These are phyloP conservation scores for Ormia ochracea DNA, from an alignment of 2,888 invertebrate genomes.

Conservation along the genomic window DNA sequence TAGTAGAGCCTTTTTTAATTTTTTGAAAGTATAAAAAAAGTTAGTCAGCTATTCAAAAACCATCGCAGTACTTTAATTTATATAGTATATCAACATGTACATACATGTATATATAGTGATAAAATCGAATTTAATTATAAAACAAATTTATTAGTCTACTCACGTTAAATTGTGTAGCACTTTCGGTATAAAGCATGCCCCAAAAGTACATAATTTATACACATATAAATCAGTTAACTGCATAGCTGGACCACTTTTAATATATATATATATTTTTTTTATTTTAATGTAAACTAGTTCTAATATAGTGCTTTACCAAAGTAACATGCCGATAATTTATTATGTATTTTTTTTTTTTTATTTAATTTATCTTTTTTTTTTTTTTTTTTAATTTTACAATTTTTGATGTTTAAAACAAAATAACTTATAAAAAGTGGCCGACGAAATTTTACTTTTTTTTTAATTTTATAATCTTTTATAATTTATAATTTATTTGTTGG, in stretches of 20 bases:
- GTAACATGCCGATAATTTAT: neutral
- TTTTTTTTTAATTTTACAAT: neutral
- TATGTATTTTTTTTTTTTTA: neutral
- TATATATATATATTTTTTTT: neutral
- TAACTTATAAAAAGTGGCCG: neutral
- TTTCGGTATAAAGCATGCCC: neutral
- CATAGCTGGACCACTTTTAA: neutral
- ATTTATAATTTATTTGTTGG: too few relatives aligned
- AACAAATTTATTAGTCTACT: neutral
- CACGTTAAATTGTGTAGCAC: neutral
- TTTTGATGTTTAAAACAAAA: neutral
- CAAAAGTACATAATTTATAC: neutral
- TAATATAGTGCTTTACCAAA: neutral
- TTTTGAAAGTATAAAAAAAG: too few relatives aligned
- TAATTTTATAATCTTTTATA: conserved; percentile 15
- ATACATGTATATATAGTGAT: too few relatives aligned
- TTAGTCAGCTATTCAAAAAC: too few relatives aligned
- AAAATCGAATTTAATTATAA: neutral
- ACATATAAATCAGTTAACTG: neutral
- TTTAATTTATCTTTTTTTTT: too few relatives aligned
- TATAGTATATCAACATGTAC: too few relatives aligned
- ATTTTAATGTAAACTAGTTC: neutral
- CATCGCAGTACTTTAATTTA: too few relatives aligned
- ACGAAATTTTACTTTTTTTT: conserved; percentile 16
- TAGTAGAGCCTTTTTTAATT: too few relatives aligned